Percentiles rank a stretch among this genome's conserved stretches.
Conservation (phyloP, 2,888 invertebrate species). For the Phlogophora meticulosa region DNA sequence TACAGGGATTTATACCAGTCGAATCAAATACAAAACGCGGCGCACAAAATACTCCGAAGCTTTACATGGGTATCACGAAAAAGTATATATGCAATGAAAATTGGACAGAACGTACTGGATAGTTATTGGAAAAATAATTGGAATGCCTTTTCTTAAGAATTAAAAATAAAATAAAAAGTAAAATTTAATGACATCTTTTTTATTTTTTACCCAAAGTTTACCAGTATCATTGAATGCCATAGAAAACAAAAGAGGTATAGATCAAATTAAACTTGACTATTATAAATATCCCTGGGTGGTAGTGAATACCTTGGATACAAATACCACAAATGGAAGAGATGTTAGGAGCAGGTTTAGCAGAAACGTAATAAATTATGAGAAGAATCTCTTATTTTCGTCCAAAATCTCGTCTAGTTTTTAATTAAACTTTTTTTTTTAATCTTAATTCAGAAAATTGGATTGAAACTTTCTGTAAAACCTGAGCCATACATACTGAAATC, state of each 20-base stretch:
- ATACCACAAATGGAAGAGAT: too few species aligned
- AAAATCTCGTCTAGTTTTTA: too few species aligned
- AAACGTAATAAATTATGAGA: too few species aligned
- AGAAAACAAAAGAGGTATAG: conserved; percentile 8
- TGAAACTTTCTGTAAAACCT: too few species aligned
- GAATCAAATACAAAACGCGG: not conserved
- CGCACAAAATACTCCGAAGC: too few species aligned
- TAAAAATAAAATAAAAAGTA: not conserved
- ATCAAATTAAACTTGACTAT: not conserved
- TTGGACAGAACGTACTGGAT: not conserved
- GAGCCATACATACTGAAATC: too few species aligned
- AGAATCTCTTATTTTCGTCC: too few species aligned
- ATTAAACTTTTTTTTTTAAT: too few species aligned
- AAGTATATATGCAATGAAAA: not conserved
- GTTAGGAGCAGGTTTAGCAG: too few species aligned
- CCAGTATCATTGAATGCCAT: conserved; percentile 2
- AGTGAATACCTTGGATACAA: too few species aligned
- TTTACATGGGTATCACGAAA: not conserved
- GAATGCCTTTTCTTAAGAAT: not conserved
- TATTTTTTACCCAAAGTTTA: conserved; percentile 1
- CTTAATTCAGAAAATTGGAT: too few species aligned
- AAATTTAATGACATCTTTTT: not conserved
- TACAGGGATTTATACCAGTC: not conserved
- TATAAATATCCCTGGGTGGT: not conserved
- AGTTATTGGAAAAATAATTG: not conserved